Conservation (phyloP, 2,797 vertebrate species). For the Sebastes hubbsi region DNA sequence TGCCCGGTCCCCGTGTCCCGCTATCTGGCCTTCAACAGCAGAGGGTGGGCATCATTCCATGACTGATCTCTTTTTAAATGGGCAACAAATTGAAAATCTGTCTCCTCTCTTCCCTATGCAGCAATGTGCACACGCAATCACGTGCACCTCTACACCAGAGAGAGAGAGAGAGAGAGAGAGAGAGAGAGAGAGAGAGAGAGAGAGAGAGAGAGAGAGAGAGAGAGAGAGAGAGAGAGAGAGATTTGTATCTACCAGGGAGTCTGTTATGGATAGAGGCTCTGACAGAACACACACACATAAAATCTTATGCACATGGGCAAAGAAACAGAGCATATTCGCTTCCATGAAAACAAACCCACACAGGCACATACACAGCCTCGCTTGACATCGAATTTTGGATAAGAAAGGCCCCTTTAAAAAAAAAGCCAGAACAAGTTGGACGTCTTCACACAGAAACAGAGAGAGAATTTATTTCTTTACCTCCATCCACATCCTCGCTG, state of each 20-base stretch:
- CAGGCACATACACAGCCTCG: background rate
- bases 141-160: background rate
- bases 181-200: background rate
- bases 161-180: background rate
- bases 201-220: background rate
- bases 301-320: background rate
- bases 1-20: constrained; percentile 6
- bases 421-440: background rate
- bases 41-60: constrained; percentile 59
- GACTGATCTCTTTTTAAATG: constrained; percentile 83
- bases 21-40: constrained; percentile 52
- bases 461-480: constrained; percentile 75
- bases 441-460: background rate
- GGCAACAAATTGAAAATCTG: constrained; percentile 82
- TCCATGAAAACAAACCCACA: background rate
- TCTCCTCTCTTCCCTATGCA: constrained; percentile 53
- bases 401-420: background rate
- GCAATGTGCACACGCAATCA: constrained; percentile 40
- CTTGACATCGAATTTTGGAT: background rate
- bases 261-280: constrained; percentile 30
- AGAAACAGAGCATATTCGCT: background rate
- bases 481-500: constrained; percentile 95
- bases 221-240: background rate
- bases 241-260: constrained; percentile 36
- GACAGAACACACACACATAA: constrained; percentile 1